These are phyloP conservation scores for Melanotaenia duboulayi DNA, from an alignment of 2,113 vertebrate species.

Conservation along the genomic window DNA sequence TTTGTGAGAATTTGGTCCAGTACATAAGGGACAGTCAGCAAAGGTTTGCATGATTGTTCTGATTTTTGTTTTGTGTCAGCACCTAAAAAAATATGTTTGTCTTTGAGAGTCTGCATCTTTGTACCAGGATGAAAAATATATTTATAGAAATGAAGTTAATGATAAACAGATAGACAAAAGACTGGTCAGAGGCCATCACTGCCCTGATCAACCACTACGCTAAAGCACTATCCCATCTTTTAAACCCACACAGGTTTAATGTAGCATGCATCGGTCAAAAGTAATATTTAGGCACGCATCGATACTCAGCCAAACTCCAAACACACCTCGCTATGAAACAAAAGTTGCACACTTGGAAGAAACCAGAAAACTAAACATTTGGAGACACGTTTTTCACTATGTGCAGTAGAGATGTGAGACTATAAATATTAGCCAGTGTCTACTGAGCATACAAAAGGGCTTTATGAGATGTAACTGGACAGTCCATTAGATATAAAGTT, in stretches of 20 bases:
- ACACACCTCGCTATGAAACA: constrained; percentile 46
- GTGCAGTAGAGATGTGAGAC: constrained; percentile 37
- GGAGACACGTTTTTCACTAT: constrained; percentile 3
- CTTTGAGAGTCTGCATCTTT: constrained; percentile 50
- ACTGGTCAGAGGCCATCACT: constrained; percentile 17
- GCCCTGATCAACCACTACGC: neutral
- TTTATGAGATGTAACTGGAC: constrained; percentile 26
- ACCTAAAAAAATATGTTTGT: constrained; percentile 22
- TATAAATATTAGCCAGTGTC: constrained; percentile 66
- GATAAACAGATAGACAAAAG: constrained; percentile 10
- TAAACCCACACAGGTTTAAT: constrained; percentile 28
- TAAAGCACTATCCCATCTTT: neutral
- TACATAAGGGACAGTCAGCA: constrained; percentile 44
- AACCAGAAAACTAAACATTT: constrained; percentile 44
- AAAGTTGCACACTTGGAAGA: constrained; percentile 44
- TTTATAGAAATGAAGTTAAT: neutral
- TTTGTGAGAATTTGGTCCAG: constrained; percentile 32
- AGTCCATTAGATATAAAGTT: constrained; percentile 2
- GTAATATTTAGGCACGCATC: constrained; percentile 69
- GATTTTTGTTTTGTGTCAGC: constrained; percentile 37
- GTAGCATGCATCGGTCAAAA: constrained; percentile 28
- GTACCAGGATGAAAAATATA: constrained; percentile 12
- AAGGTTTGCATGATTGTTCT: neutral
- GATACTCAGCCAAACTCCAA: constrained; percentile 61
- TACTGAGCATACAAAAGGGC: constrained; percentile 25